Evolutionary conservation across 1,140 invertebrate species (phyloP).

Genomic region (Brachionus rotundiformis): DNA sequence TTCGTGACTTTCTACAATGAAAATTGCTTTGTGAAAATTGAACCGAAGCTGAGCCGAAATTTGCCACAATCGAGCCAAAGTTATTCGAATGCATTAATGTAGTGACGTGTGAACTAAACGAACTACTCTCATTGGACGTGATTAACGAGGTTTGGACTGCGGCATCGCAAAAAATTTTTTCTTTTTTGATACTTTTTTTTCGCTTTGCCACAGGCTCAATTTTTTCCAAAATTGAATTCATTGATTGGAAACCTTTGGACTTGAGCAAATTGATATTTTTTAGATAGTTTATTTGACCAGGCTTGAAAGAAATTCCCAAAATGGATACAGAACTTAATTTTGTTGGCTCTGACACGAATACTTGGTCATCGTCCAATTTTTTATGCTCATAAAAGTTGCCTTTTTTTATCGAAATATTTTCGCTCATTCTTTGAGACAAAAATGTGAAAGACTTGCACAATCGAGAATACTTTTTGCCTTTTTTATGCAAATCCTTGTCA

Average conservation of each 20-base stretch:
- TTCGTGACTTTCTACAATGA: neutral
- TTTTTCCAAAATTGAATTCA: slow-evolving; percentile 44
- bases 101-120: slow-evolving; percentile 25
- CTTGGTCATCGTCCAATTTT: neutral
- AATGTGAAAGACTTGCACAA: slow-evolving; percentile 43
- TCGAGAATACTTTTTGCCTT: slow-evolving; percentile 23
- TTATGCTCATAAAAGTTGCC: slow-evolving; percentile 6
- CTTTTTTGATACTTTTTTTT: slow-evolving; percentile 14
- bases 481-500: slow-evolving; percentile 13
- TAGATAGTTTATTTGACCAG: slow-evolving; percentile 25
- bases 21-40: neutral
- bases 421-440: slow-evolving; percentile 22
- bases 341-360: slow-evolving; percentile 22
- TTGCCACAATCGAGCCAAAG: slow-evolving; percentile 30
- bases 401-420: slow-evolving; percentile 32
- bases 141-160: slow-evolving; percentile 36
- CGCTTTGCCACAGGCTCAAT: slow-evolving; percentile 1
- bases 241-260: slow-evolving; percentile 35
- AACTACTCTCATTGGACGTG: slow-evolving; percentile 23
- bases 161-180: neutral
- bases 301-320: slow-evolving; percentile 20
- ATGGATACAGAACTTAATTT: slow-evolving; percentile 11
- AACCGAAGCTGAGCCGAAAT: slow-evolving; percentile 44
- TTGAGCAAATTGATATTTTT: slow-evolving; percentile 39
- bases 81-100: slow-evolving; percentile 46